Base-by-base conservation (phyloP, 2,888 invertebrate species). In the Marasmarcha lunaedactyla region DNA sequence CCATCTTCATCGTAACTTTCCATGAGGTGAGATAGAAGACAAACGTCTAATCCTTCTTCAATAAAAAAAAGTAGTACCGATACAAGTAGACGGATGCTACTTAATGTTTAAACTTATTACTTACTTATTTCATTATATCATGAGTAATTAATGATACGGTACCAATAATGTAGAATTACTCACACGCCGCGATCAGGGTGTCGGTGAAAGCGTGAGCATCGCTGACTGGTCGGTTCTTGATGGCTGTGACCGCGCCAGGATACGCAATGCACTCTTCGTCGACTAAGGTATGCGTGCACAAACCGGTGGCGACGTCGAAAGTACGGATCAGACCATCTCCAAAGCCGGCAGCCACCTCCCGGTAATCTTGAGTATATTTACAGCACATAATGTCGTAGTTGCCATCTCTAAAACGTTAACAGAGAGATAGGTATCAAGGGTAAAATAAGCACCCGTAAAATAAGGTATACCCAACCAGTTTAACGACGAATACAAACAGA, bases 291-390 rank as follows among this genome's bases (percentile, higher is more conserved):
- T 81, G 71, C 0, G 70, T 54, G 41, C 84, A 74, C 38, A 70
- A 63, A n/a, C 84, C 84, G 11, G 71, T 81, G 42, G 55, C 72
- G 45, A 77, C 73, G 53, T 84, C 78, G 52, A 85, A 88, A 40
- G 89, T 58, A 45, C 84, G 67, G 13, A 89, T 73, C 1, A 77
- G 70, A 9, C 89, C 89, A 55, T 89, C 87, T 1, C 85, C 67
- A 47, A 87, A 85, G 30, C 89, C 89, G 25, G 78, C 85, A 12
- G 88, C 88, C 46, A 89, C 64, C 37, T 83, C 78, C 43, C 85
- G 86, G 36, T 67, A 76, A 47, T 86, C 84, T 60, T 89, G 88
- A 30, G 87, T 88, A 55, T 88, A 89, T 58, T 85, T 84, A 45
- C 87, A 71, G 52, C 87, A 88, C 56, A 86, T 71, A 43, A 86